These are phyloP conservation scores for Eumerus sabulonum DNA, from an alignment of 2,888 invertebrate species.

Conservation along the genomic window DNA sequence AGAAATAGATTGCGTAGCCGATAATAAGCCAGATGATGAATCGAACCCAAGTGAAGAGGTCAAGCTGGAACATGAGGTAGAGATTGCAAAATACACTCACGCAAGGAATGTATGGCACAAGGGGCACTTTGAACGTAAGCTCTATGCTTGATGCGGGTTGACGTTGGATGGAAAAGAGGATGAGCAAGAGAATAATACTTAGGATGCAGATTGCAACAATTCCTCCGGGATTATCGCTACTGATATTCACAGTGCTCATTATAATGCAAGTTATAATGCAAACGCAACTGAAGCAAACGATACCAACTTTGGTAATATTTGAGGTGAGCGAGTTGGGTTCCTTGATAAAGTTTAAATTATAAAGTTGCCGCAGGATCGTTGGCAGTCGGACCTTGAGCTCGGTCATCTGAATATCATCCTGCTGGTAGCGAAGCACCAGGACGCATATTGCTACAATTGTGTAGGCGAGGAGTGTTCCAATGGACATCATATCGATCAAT, in stretches of 20 bases:
- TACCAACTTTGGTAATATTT: constrained; percentile 83
- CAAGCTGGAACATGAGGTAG: constrained; percentile 94
- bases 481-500: constrained; percentile 97
- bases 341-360: constrained; percentile 86
- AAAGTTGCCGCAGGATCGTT: constrained; percentile 81
- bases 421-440: constrained; percentile 87
- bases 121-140: constrained; percentile 89
- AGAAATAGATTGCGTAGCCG: constrained; percentile 92
- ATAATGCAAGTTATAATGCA: constrained; percentile 74
- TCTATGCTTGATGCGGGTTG: constrained; percentile 84
- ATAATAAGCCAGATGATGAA: constrained; percentile 91
- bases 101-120: constrained; percentile 91
- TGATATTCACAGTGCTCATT: constrained; percentile 70
- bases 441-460: constrained; percentile 95
- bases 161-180: constrained; percentile 83
- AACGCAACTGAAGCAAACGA: constrained; percentile 81
- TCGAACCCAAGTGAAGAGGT: constrained; percentile 91
- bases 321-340: constrained; percentile 84
- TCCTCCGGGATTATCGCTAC: constrained; percentile 73
- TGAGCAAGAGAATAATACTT: constrained; percentile 80
- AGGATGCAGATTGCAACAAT: constrained; percentile 79
- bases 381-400: constrained; percentile 74
- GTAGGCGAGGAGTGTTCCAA: constrained; percentile 93
- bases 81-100: constrained; percentile 92
- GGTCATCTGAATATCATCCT: constrained; percentile 74